These are phyloP conservation scores for Quadroppia sp. DNA, from an alignment of 2,888 invertebrate species.

Conservation along the genomic window DNA sequence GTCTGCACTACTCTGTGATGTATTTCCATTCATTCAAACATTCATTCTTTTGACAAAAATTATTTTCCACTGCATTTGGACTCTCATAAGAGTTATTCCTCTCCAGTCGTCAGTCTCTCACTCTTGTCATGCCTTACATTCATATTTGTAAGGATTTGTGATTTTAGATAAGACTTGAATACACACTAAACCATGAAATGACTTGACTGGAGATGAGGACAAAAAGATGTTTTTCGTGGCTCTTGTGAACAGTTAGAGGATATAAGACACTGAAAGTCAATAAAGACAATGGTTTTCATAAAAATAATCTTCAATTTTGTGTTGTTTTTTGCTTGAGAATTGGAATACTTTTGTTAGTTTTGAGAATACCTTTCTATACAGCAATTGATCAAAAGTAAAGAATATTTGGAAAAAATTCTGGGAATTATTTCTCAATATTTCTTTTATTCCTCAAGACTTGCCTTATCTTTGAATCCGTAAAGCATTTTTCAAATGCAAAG, in stretches of 20 bases:
- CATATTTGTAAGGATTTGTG: not conserved
- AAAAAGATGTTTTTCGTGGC: not conserved
- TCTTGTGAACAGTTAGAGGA: not conserved
- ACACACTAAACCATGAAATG: conserved; percentile 10
- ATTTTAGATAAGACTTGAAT: conserved; percentile 22
- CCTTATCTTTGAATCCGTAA: too few relatives aligned
- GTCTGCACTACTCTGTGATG: not conserved
- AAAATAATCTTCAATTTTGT: conserved; percentile 13
- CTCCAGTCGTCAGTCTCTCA: not conserved
- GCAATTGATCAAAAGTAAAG: not conserved
- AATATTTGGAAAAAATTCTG: not conserved
- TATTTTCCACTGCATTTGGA: conserved; percentile 12
- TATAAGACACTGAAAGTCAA: not conserved
- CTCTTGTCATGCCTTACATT: not conserved
- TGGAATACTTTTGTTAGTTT: not conserved
- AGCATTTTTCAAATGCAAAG: conserved; percentile 6
- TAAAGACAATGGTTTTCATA: conserved; percentile 13
- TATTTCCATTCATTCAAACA: not conserved
- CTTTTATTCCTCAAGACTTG: not conserved
- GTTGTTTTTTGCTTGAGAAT: not conserved
- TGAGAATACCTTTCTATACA: too few relatives aligned
- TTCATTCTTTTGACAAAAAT: conserved; percentile 21
- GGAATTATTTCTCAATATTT: conserved; percentile 5
- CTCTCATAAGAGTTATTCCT: not conserved
- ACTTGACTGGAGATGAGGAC: conserved; percentile 5